Evolutionary conservation across 2,113 vertebrate genomes (phyloP).

Genomic region (Epinephelus moara): DNA sequence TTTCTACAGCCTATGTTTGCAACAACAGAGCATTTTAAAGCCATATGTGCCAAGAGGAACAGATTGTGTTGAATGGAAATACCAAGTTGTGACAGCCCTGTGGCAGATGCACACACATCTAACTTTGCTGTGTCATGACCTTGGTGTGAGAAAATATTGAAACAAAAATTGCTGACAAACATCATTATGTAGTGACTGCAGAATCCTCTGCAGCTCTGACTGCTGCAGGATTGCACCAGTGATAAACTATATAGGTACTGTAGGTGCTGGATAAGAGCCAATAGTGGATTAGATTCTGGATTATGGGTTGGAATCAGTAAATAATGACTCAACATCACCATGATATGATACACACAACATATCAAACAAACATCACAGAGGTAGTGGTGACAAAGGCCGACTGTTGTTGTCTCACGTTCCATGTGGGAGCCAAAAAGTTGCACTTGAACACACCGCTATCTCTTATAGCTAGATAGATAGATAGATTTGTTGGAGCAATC

Average conservation of each 20-base stretch:
- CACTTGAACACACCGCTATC: too few species aligned
- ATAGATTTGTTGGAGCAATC: too few species aligned
- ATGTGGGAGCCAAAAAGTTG: too few species aligned
- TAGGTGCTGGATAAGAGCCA: background rate
- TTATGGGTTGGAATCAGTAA: constrained; percentile 15
- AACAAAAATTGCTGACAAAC: constrained; percentile 33
- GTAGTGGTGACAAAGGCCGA: too few species aligned
- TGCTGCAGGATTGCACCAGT: background rate
- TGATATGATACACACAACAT: background rate
- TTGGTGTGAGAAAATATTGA: constrained; percentile 40
- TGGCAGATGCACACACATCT: constrained; percentile 5
- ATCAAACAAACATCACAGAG: too few species aligned
- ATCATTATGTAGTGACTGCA: background rate
- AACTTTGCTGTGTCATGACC: constrained; percentile 27
- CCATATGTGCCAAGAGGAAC: constrained; percentile 56
- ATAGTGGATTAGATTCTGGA: constrained; percentile 38
- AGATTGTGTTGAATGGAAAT: constrained; percentile 52
- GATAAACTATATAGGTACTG: background rate
- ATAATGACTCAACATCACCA: constrained; percentile 16
- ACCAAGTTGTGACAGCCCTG: constrained; percentile 4
- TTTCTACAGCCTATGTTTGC: constrained; percentile 44
- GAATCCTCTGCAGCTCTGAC: background rate
- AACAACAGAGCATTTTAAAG: constrained; percentile 51
- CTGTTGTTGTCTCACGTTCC: too few species aligned
- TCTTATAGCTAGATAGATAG: too few species aligned